phyloP scores from a whole-genome alignment of 2,113 vertebrate genomes.

The Heterochromis multidens region DNA sequence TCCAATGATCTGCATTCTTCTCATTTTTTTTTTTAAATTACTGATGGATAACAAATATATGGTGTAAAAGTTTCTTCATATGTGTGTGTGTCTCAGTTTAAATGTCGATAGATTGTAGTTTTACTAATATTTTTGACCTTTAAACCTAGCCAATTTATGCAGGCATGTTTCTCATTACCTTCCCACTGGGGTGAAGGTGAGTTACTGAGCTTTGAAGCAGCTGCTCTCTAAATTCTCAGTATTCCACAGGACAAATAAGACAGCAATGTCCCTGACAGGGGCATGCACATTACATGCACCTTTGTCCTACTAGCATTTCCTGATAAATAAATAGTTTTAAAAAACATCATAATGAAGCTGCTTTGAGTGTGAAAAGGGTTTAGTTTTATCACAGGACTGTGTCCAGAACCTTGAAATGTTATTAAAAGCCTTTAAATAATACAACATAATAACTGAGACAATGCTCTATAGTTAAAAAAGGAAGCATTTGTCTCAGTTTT shows the following conservation, averaged over 20 bases:
- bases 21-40: neutral
- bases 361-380: neutral
- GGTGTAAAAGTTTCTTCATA: neutral
- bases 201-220: neutral
- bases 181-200: neutral
- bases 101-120: neutral
- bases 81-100: neutral
- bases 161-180: neutral
- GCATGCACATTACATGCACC: neutral
- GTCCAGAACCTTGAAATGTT: neutral
- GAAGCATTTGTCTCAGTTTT: neutral
- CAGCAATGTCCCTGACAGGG: neutral
- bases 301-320: neutral
- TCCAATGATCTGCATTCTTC: constrained; percentile 35
- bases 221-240: neutral
- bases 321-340: neutral
- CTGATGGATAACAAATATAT: neutral
- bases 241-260: neutral
- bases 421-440: neutral
- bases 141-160: neutral
- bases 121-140: neutral
- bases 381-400: neutral
- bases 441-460: neutral
- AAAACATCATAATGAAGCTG: neutral
- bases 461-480: neutral